phyloP scores from a whole-genome alignment of 2,113 vertebrate genomes.

The Echinops telfairi region DNA sequence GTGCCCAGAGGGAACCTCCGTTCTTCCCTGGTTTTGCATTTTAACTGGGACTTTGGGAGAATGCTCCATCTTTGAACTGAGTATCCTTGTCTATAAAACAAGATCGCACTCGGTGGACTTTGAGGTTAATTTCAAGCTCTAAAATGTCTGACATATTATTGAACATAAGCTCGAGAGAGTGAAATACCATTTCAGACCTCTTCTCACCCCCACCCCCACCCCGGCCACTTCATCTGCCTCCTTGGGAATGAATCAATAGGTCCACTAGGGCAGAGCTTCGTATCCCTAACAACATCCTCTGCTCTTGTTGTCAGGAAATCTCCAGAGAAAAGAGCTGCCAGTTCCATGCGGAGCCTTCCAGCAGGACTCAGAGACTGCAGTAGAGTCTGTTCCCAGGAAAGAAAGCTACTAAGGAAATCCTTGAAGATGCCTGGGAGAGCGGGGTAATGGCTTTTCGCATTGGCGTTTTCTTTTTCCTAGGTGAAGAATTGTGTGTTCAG shows the following conservation, averaged over 20 bases:
- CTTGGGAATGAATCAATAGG: background rate
- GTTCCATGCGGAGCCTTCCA: background rate
- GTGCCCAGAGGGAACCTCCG: background rate
- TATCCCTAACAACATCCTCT: conserved; percentile 26
- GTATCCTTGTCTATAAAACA: background rate
- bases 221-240: background rate
- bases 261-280: background rate
- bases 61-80: background rate
- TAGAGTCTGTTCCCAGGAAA: conserved; percentile 32
- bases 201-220: background rate
- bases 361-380: background rate
- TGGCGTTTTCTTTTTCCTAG: background rate
- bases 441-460: background rate
- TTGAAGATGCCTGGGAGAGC: background rate
- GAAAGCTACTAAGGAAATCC: conserved; percentile 30
- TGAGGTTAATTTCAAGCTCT: background rate
- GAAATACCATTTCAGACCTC: background rate
- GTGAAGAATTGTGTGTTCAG: conserved; percentile 14
- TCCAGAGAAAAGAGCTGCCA: conserved; percentile 16
- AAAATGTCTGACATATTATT: background rate
- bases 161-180: conserved; percentile 4
- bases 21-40: background rate
- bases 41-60: background rate
- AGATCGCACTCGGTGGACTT: background rate
- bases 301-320: conserved; percentile 19